phyloP scores from a whole-genome alignment of 2,113 vertebrate species.

The Gorsachius goisagi region DNA sequence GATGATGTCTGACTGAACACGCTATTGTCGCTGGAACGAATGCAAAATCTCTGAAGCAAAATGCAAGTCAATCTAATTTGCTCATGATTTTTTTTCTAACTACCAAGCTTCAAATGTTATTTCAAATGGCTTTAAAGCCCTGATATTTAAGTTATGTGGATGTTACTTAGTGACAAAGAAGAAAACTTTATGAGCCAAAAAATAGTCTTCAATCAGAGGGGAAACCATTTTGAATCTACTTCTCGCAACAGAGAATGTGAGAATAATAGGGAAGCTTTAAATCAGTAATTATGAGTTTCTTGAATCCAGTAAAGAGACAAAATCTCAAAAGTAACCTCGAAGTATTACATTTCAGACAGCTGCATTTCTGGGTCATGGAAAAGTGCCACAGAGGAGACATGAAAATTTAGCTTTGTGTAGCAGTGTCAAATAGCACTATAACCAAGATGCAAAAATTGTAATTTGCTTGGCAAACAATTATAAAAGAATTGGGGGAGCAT shows the following conservation, averaged over 20 bases:
- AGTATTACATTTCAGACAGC: neutral
- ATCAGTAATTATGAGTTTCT: neutral
- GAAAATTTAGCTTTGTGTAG: neutral
- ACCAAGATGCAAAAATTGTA: neutral
- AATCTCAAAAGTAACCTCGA: neutral
- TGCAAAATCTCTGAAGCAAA: conserved; percentile 47
- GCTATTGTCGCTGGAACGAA: conserved; percentile 46
- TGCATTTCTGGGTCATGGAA: neutral
- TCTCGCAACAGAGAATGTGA: neutral
- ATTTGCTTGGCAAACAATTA: neutral
- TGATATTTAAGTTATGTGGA: neutral
- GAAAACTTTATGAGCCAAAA: conserved; percentile 20
- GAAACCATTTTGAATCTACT: neutral
- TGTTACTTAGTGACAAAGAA: conserved; percentile 2
- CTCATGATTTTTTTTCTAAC: neutral
- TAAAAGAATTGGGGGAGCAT: neutral
- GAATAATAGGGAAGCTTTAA: neutral
- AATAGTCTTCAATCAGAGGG: neutral
- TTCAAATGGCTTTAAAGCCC: conserved; percentile 24
- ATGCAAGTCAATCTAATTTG: conserved; percentile 39
- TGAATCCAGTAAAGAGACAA: neutral
- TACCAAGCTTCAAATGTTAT: neutral
- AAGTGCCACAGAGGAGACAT: neutral
- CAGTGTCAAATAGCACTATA: neutral
- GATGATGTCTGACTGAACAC: conserved; percentile 65